These are phyloP conservation scores for Eumacrocentrus americanus DNA, from an alignment of 2,888 invertebrate species.

Conservation along the genomic window DNA sequence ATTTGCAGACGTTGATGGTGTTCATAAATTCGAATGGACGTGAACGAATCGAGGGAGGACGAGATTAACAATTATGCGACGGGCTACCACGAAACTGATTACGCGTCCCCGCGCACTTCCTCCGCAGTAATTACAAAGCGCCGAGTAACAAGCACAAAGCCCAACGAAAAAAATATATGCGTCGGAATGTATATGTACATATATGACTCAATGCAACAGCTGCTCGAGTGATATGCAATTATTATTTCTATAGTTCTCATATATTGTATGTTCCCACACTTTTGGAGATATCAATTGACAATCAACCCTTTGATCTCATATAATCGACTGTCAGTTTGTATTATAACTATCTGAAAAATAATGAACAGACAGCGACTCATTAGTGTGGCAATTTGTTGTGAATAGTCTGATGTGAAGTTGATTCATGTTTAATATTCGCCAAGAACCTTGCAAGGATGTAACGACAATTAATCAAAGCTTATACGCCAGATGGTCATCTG, in stretches of 20 bases:
- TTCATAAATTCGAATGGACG: not conserved
- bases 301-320: not conserved
- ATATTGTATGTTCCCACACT: conserved; percentile 16
- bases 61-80: not conserved
- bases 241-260: not conserved
- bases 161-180: not conserved
- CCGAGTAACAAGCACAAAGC: not conserved
- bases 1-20: not conserved
- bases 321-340: not conserved
- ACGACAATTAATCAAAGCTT: not conserved
- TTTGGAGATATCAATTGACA: not conserved
- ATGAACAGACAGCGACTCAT: no score
- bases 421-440: not conserved
- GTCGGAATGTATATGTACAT: no score
- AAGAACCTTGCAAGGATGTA: not conserved
- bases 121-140: conserved; percentile 3
- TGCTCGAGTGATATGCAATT: conserved; percentile 21
- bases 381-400: not conserved
- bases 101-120: not conserved
- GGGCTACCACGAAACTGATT: not conserved
- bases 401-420: not conserved
- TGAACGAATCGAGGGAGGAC: not conserved
- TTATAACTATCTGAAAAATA: not conserved
- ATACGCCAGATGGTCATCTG: not conserved
- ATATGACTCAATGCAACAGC: conserved; percentile 3